Evolutionary conservation across 1,140 invertebrate species (phyloP).

Genomic region (Ips nitidus): DNA sequence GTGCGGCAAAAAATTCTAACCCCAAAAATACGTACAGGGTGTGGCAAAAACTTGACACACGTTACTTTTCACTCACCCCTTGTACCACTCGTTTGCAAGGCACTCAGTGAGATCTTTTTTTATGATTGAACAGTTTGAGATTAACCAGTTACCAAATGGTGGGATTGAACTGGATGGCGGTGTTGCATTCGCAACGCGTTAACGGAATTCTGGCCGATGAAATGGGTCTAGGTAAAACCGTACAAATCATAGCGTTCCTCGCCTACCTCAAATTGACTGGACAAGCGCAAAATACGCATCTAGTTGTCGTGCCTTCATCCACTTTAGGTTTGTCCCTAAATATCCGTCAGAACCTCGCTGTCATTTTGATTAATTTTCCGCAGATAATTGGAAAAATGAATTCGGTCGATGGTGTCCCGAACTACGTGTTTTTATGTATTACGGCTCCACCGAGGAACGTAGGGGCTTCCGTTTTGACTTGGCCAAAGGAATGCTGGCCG

Average conservation of each 20-base stretch:
- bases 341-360: background rate
- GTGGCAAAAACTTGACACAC: too few species aligned
- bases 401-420: conserved; percentile 82
- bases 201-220: conserved; percentile 94
- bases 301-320: conserved; percentile 90
- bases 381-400: conserved; percentile 89
- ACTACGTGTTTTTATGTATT: conserved; percentile 81
- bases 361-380: conserved; percentile 17
- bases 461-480: conserved; percentile 74
- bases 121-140: conserved; percentile 57
- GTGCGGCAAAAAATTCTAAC: too few species aligned
- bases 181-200: conserved; percentile 85
- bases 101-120: background rate
- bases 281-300: conserved; percentile 71
- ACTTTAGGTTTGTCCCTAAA: conserved; percentile 67
- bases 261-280: conserved; percentile 81
- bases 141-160: conserved; percentile 90
- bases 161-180: conserved; percentile 90
- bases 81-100: too few species aligned
- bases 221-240: conserved; percentile 90
- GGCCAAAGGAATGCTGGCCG: conserved; percentile 70
- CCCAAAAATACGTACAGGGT: too few species aligned
- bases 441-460: conserved; percentile 84
- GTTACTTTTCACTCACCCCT: too few species aligned
- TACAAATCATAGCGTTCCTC: conserved; percentile 88